phyloP scores from a whole-genome alignment of 2,888 invertebrate genomes.

The Zaprionus obscuricornis region DNA sequence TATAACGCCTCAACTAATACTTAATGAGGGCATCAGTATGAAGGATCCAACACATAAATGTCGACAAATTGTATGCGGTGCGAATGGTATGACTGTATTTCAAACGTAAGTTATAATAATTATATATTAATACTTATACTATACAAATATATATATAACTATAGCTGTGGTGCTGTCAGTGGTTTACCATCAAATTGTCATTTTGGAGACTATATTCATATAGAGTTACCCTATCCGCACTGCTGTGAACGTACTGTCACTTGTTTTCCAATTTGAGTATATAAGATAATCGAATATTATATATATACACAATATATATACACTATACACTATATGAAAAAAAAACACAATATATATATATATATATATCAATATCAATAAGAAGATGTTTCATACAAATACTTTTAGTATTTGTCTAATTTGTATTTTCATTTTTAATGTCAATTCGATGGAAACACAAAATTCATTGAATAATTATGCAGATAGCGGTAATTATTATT shows the following conservation, averaged over 20 bases:
- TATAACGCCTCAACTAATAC: constrained; percentile 30
- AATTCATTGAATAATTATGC: constrained; percentile 36
- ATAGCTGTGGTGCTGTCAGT: constrained; percentile 49
- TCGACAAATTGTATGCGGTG: constrained; percentile 55
- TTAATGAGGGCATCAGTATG: constrained; percentile 43
- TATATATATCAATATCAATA: too few species aligned
- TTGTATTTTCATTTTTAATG: neutral
- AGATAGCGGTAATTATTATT: constrained; percentile 30
- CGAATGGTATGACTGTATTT: constrained; percentile 21
- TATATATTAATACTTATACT: neutral
- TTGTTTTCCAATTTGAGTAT: too few species aligned
- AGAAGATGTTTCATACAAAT: neutral
- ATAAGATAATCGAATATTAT: neutral
- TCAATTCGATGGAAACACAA: neutral
- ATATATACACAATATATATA: constrained; percentile 13
- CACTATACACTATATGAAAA: neutral
- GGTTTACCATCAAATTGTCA: constrained; percentile 18
- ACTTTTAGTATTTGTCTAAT: neutral
- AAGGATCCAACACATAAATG: constrained; percentile 58
- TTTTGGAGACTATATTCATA: constrained; percentile 16
- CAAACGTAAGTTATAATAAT: constrained; percentile 39
- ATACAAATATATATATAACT: neutral
- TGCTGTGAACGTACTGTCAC: constrained; percentile 45
- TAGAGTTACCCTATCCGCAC: constrained; percentile 43
- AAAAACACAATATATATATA: neutral